Evolutionary conservation across 2,888 invertebrate genomes (phyloP).

Genomic region (Nomada ruficornis): DNA sequence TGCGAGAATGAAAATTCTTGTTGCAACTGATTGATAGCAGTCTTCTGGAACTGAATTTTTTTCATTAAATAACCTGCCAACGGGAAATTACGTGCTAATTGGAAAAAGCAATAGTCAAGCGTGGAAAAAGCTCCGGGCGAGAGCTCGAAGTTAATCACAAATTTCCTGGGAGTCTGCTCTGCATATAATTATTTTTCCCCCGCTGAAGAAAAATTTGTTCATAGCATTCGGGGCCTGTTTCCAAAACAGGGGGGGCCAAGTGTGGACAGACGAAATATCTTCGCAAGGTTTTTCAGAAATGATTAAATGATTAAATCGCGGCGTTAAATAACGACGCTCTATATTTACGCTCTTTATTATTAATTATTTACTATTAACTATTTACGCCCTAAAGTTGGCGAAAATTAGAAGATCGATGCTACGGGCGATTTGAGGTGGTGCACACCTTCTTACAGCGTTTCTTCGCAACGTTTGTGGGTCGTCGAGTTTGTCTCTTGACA

Average conservation of each 20-base stretch:
- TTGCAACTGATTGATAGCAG: no score
- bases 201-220: background rate
- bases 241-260: background rate
- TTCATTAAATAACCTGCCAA: background rate
- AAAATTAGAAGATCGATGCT: constrained; percentile 2
- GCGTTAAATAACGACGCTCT: no score
- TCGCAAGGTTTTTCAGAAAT: no score
- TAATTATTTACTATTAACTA: no score
- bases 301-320: no score
- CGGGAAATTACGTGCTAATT: background rate
- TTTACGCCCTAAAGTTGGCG: no score
- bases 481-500: constrained; percentile 51
- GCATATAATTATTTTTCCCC: background rate
- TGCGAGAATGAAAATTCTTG: no score
- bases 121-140: background rate
- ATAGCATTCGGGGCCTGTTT: background rate
- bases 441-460: background rate
- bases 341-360: no score
- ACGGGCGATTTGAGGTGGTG: background rate
- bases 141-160: background rate
- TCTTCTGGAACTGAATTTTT: background rate
- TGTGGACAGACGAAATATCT: background rate
- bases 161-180: background rate
- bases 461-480: constrained; percentile 2
- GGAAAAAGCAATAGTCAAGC: background rate